Evolutionary conservation across 2,888 invertebrate genomes (phyloP), one percentile per base, ranked within the genome.

Genomic region (Brachypterus glaber): DNA sequence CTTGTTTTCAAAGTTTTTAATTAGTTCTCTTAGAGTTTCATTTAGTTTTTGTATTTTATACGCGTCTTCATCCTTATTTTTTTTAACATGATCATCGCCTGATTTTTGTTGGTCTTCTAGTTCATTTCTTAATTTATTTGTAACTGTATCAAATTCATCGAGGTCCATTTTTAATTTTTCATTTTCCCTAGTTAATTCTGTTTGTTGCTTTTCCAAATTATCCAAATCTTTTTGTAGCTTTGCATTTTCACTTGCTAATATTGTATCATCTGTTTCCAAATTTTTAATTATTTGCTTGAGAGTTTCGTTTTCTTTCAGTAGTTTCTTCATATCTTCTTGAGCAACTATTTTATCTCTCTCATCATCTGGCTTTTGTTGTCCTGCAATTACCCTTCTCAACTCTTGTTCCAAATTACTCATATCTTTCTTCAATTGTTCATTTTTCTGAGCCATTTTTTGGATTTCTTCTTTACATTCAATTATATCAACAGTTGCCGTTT

Each of bases 291-390:
- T n/a, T n/a, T n/a, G n/a, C n/a, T n/a, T n/a, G n/a, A n/a, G n/a
- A n/a, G 50, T 49, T 27, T 54, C 51, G 36, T 52, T 58, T 33
- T 61, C 60, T 38, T 49, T 52, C n/a, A n/a, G n/a, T n/a, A n/a
- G n/a, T n/a, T n/a, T 50, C 12, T 54, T 51, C 9, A 49, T 17
- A 27, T 46, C 43, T 15, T 33, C 39, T 30, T 42, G 18, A 2
- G 30, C 14, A 18, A 37, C 17, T 33, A 41, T 35, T 24, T n/a
- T 15, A 14, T 29, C 16, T 14, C 8, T 12, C 3, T 8, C 13
- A 12, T n/a, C n/a, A n/a, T n/a, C n/a, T n/a, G n/a, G n/a, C n/a
- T n/a, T n/a, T n/a, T n/a, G n/a, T n/a, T n/a, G n/a, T n/a, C n/a
- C n/a, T n/a, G n/a, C n/a, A n/a, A n/a, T n/a, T n/a, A n/a, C n/a